Base-by-base conservation (phyloP, 2,888 invertebrate species). In the Drosophila anomalata region DNA sequence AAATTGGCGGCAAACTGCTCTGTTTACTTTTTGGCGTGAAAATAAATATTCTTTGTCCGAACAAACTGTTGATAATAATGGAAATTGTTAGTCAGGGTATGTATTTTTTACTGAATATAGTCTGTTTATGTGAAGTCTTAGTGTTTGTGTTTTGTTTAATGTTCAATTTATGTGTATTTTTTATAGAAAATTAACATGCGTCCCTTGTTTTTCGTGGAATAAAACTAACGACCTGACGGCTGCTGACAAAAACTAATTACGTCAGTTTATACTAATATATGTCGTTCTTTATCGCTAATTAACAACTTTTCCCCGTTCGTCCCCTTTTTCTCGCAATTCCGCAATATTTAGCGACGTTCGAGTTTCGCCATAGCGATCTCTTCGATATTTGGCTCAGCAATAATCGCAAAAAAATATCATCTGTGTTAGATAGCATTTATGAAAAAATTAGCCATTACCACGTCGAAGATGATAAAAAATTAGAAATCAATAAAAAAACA, bases 311-410 rank as follows among this genome's bases (percentile, higher is more conserved):
- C 22, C 24, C 39, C 29, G 53, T 53, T 42, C 42, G 33, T 42
- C 17, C 41, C 42, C 26, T 14, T 53, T 53, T 53, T 41, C 41
- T 42, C 9, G 7, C 41, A 54, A 31, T 31, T 47, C 11, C 3
- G n/a, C 24, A 22, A 47, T 46, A 61, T 61, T 42, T 12, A 61
- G 33, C 5, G 8, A 50, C 41, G 44, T 62, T 62, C 20, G 36
- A 44, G 24, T 52, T 57, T 48, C 11, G 29, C 5, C 41, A 33
- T 57, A 44, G 47, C 29, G 33, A 55, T 41, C 47, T 52, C 24
- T 31, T 47, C n/a, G 41, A 57, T 57, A 63, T 61, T 12, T 36
- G 36, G 12, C 12, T 4, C n/a, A 36, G 12, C 17, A 17, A 17
- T 17, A 17, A 17, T 17, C 17, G 17, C 17, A n/a, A n/a, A n/a